Percentiles rank a stretch among this genome's conserved stretches.
Evolutionary conservation across 2,797 vertebrate species (phyloP).

Genomic region (Typhlichthys subterraneus): DNA sequence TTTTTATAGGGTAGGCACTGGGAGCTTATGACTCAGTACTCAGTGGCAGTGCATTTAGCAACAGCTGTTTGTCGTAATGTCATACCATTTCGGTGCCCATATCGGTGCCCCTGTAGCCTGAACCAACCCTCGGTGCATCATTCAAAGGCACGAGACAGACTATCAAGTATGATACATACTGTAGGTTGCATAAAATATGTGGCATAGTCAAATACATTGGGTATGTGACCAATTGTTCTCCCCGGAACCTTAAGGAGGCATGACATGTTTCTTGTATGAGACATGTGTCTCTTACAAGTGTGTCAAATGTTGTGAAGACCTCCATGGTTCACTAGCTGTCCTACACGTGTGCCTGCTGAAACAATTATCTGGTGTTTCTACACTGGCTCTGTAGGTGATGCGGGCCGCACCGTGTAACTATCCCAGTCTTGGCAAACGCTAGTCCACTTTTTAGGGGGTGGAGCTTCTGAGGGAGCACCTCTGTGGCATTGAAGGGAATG

Average conservation of each 20-base stretch:
- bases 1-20: constrained; percentile 21
- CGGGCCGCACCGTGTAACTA: too few relatives aligned
- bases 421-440: too few relatives aligned
- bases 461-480: too few relatives aligned
- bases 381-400: too few relatives aligned
- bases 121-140: constrained; percentile 47
- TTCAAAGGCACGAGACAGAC: constrained; percentile 42
- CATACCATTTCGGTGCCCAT: constrained; percentile 30
- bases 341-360: too few relatives aligned
- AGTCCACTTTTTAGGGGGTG: too few relatives aligned
- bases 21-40: constrained; percentile 29
- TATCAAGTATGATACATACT: constrained; percentile 20
- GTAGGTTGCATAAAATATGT: constrained; percentile 4
- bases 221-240: constrained; percentile 6
- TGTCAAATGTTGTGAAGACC: too few relatives aligned
- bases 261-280: constrained; percentile 4
- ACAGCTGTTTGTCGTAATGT: constrained; percentile 55
- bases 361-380: too few relatives aligned
- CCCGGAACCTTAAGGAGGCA: constrained; percentile 22
- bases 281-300: constrained; percentile 23
- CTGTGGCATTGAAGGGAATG: too few relatives aligned
- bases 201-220: constrained; percentile 21
- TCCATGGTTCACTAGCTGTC: too few relatives aligned
- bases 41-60: constrained; percentile 63
- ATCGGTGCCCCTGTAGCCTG: constrained; percentile 43